phyloP scores from a whole-genome alignment of 2,113 vertebrate genomes.

The Colossoma macropomum region DNA sequence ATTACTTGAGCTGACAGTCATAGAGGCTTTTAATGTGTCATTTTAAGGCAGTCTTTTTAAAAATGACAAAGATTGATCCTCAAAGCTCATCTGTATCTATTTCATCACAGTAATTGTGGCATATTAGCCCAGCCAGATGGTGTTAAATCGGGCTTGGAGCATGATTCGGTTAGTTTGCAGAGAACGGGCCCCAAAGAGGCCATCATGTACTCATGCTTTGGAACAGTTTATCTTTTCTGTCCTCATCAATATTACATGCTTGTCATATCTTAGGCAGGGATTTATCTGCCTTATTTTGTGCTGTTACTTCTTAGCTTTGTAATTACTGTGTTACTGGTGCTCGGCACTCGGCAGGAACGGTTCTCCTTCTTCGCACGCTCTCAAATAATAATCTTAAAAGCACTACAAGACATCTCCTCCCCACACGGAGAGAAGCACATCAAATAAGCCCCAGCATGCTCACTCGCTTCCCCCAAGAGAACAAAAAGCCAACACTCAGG shows the following conservation, averaged over 20 bases:
- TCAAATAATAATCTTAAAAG: slow-evolving; percentile 79
- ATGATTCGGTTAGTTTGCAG: slow-evolving; percentile 23
- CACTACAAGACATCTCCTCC: slow-evolving; percentile 72
- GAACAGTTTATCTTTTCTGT: slow-evolving; percentile 43
- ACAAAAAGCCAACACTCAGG: slow-evolving; percentile 76
- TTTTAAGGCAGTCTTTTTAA: slow-evolving; percentile 9
- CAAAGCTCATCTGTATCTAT: slow-evolving; percentile 47
- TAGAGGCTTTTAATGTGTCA: slow-evolving; percentile 40
- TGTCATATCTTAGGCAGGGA: slow-evolving; percentile 26
- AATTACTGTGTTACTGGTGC: slow-evolving; percentile 44
- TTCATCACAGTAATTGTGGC: slow-evolving; percentile 49
- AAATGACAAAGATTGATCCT: slow-evolving; percentile 41
- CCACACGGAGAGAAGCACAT: slow-evolving; percentile 77
- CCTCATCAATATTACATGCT: slow-evolving; percentile 31
- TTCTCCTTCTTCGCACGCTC: slow-evolving; percentile 67
- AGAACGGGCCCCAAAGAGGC: slow-evolving; percentile 20
- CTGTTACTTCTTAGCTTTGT: slow-evolving; percentile 30
- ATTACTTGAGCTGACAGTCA: slow-evolving; percentile 61
- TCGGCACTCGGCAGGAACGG: slow-evolving; percentile 28
- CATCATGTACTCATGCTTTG: slow-evolving; percentile 10
- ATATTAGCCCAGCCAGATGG: slow-evolving; percentile 46
- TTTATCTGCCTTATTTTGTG: slow-evolving; percentile 21
- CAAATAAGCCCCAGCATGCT: slow-evolving; percentile 74
- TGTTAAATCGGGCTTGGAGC: slow-evolving; percentile 37
- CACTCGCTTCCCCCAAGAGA: slow-evolving; percentile 70